These are phyloP conservation scores for Apolygus lucorum DNA, from an alignment of 1,140 invertebrate species.

Conservation along the genomic window DNA sequence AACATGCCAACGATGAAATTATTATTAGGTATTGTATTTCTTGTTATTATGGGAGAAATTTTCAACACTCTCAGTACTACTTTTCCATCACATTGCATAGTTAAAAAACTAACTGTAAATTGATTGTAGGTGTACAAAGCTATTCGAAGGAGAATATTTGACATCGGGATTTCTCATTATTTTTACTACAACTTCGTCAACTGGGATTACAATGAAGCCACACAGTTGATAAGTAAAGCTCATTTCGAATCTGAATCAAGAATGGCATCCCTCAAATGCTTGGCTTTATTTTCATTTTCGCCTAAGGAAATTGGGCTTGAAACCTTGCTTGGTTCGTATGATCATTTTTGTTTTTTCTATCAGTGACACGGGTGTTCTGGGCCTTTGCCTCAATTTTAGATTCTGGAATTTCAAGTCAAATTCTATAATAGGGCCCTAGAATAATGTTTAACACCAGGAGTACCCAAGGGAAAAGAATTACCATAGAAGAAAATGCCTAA, in stretches of 20 bases:
- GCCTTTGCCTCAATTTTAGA: no score
- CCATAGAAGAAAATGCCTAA: no score
- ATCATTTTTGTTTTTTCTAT: no score
- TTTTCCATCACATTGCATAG: neutral
- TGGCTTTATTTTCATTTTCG: conserved; percentile 46
- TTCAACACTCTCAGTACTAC: neutral
- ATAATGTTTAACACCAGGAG: no score
- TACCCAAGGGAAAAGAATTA: no score
- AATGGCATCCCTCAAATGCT: conserved; percentile 39
- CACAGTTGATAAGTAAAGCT: conserved; percentile 25
- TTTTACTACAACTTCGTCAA: conserved; percentile 35
- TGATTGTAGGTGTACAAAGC: neutral
- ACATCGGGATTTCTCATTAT: conserved; percentile 26
- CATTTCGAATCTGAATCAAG: conserved; percentile 42
- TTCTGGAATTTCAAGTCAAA: no score
- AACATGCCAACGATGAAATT: no score
- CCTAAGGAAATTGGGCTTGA: conserved; percentile 39
- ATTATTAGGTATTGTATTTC: no score
- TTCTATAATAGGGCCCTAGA: no score
- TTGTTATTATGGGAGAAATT: no score
- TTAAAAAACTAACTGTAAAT: conserved; percentile 8
- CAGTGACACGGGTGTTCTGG: no score
- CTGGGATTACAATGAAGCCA: conserved; percentile 31
- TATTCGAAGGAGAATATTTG: conserved; percentile 10
- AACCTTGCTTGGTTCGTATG: conserved; percentile 46